Percentiles rank a stretch among this genome's conserved stretches.
Evolutionary conservation across 2,113 vertebrate genomes (phyloP).

Genomic region (Mesocricetus auratus): DNA sequence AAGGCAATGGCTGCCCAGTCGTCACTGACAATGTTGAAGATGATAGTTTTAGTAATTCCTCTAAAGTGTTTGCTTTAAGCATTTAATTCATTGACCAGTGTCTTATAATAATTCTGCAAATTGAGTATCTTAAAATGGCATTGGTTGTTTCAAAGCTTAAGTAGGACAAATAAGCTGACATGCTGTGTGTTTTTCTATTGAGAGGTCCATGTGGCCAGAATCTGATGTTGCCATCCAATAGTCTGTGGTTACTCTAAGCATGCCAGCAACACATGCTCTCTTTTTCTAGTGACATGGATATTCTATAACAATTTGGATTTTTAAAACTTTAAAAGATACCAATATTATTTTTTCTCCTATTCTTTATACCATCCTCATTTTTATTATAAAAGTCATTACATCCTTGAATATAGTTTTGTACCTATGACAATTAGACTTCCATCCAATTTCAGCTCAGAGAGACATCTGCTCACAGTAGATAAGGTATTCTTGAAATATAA

Average conservation of each 20-base stretch:
- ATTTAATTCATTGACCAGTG: neutral
- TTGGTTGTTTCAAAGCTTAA: neutral
- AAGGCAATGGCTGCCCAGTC: neutral
- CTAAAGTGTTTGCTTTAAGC: neutral
- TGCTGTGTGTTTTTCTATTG: neutral
- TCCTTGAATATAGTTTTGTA: neutral
- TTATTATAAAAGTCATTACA: neutral
- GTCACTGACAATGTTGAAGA: neutral
- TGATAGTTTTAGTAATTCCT: neutral
- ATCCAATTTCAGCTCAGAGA: neutral
- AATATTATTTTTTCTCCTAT: neutral
- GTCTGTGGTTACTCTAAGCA: neutral
- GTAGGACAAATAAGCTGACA: neutral
- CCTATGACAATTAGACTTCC: neutral
- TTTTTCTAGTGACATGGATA: neutral
- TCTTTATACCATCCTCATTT: neutral
- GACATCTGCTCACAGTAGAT: neutral
- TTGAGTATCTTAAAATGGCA: neutral
- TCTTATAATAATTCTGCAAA: neutral
- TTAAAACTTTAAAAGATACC: neutral
- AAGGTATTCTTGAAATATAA: neutral
- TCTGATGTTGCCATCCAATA: neutral
- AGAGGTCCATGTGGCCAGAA: constrained; percentile 19
- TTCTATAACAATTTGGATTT: neutral
- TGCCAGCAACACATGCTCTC: neutral